Evolutionary conservation across 2,888 invertebrate genomes (phyloP).

Genomic region (Caprella mutica): DNA sequence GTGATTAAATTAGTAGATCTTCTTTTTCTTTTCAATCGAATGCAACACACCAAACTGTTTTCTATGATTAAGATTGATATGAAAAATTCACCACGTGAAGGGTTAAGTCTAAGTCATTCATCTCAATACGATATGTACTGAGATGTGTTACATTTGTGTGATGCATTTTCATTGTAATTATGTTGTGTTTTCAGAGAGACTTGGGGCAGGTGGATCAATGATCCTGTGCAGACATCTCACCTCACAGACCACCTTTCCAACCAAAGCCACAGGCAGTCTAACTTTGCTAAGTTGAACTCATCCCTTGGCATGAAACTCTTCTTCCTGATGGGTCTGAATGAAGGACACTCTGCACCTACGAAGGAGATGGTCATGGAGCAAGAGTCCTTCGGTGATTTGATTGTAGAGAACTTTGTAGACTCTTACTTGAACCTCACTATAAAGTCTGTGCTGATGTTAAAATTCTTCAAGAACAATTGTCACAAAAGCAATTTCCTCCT

Average conservation of each 20-base stretch:
- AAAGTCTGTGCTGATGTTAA: conserved; percentile 31
- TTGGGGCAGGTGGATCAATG: too few relatives aligned
- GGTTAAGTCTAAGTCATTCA: too few relatives aligned
- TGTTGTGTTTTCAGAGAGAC: too few relatives aligned
- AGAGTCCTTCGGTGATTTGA: conserved; percentile 19
- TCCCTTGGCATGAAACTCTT: not conserved
- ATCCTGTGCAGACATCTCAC: not conserved
- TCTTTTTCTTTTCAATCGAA: too few relatives aligned
- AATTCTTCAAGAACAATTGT: conserved; percentile 26
- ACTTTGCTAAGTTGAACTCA: not conserved
- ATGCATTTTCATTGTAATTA: too few relatives aligned
- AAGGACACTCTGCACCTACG: not conserved
- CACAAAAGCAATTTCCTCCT: conserved; percentile 18
- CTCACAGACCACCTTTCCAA: not conserved
- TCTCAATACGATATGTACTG: too few relatives aligned
- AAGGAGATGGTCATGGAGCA: conserved; percentile 10
- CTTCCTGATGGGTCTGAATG: not conserved
- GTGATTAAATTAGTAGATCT: too few relatives aligned
- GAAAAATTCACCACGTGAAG: too few relatives aligned
- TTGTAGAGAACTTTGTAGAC: conserved; percentile 34
- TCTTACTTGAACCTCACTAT: conserved; percentile 33
- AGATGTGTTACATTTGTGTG: too few relatives aligned
- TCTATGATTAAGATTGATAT: too few relatives aligned
- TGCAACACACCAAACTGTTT: too few relatives aligned
- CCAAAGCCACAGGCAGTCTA: not conserved